Evolutionary conservation across 2,888 invertebrate genomes (phyloP).

Genomic region (Oithona nana): DNA sequence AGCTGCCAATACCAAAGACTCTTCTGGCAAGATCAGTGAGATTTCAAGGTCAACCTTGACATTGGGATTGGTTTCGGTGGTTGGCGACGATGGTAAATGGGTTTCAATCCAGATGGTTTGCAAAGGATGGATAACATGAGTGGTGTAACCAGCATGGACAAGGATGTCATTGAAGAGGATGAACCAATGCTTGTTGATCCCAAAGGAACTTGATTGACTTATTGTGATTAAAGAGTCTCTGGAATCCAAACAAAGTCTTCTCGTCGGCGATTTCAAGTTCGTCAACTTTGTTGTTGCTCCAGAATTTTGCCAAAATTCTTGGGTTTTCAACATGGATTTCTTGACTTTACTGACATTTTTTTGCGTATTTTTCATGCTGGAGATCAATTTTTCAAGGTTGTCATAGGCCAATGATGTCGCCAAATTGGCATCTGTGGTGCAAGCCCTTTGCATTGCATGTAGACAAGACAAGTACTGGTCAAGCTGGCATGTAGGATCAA

Average conservation of each 20-base stretch:
- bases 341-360: not conserved
- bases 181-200: conserved; percentile 58
- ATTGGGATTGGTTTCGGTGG: not conserved
- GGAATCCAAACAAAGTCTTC: conserved; percentile 60
- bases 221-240: conserved; percentile 46
- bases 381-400: not conserved
- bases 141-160: conserved; percentile 49
- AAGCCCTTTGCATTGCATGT: not conserved
- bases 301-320: conserved; percentile 48
- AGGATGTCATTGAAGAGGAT: conserved; percentile 62
- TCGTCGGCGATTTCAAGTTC: conserved; percentile 40
- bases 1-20: conserved; percentile 45
- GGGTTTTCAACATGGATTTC: conserved; percentile 36
- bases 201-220: conserved; percentile 48
- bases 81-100: conserved; percentile 39
- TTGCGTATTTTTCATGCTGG: not conserved
- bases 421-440: not conserved
- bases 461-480: not conserved
- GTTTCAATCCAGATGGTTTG: conserved; percentile 58
- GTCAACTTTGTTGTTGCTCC: conserved; percentile 45
- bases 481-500: not conserved
- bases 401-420: not conserved
- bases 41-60: conserved; percentile 2
- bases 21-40: conserved; percentile 55
- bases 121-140: conserved; percentile 44